phyloP scores from a whole-genome alignment of 2,113 vertebrate species.

The Myiagra hebetior region DNA sequence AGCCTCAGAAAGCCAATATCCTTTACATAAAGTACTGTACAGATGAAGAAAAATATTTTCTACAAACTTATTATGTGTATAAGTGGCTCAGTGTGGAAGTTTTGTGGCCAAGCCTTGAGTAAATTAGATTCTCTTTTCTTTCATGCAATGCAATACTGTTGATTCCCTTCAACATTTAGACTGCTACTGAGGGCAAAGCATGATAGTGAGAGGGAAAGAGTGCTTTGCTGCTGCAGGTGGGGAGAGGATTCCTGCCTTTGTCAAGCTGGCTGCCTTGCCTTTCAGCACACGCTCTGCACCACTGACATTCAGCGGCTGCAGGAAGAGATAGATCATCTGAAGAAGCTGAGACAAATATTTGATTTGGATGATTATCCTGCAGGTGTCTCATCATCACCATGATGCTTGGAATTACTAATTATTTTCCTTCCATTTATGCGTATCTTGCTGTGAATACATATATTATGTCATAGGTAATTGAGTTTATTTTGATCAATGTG shows the following conservation, averaged over 20 bases:
- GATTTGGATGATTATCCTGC: conserved; percentile 77
- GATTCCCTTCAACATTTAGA: not conserved
- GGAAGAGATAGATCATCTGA: conserved; percentile 63
- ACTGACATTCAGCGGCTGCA: conserved; percentile 55
- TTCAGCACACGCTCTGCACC: conserved; percentile 26
- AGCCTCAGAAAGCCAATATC: not conserved
- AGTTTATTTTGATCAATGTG: conserved; percentile 24
- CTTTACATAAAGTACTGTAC: not conserved
- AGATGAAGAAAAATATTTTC: not conserved
- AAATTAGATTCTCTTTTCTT: not conserved
- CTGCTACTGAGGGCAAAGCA: not conserved
- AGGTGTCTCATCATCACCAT: conserved; percentile 71
- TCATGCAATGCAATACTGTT: not conserved
- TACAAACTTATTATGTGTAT: not conserved
- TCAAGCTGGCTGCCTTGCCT: not conserved
- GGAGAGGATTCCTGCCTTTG: not conserved
- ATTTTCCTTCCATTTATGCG: conserved; percentile 48
- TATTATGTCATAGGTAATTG: not conserved
- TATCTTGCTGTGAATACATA: conserved; percentile 33
- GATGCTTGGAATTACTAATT: conserved; percentile 68
- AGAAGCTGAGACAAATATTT: conserved; percentile 75
- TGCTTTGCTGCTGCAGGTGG: not conserved
- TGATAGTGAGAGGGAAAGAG: not conserved
- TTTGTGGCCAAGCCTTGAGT: not conserved
- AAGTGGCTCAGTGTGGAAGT: not conserved